These are phyloP conservation scores for Lepidocolaptes lacrymiger DNA, from an alignment of 2,797 vertebrate species.

Conservation along the genomic window DNA sequence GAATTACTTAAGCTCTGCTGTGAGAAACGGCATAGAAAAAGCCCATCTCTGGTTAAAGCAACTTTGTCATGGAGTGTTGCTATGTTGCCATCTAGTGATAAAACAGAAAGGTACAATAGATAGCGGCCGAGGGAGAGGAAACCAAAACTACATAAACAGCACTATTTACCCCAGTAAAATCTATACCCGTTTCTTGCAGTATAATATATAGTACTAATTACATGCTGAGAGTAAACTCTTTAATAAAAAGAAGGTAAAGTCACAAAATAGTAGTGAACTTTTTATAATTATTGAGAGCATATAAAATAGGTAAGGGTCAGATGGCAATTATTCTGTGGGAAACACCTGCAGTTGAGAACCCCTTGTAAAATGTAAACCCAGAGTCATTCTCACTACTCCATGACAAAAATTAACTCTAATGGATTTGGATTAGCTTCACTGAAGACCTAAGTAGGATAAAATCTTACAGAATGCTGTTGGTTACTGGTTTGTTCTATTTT, in stretches of 20 bases:
- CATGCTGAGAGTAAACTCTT: not conserved
- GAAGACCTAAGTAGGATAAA: not conserved
- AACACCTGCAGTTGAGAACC: not conserved
- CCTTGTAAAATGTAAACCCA: not conserved
- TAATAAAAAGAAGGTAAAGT: not conserved
- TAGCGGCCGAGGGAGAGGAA: not conserved
- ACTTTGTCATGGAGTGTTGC: not conserved
- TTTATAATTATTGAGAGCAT: not conserved
- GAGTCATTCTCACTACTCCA: not conserved
- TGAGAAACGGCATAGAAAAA: not conserved
- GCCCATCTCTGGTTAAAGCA: not conserved
- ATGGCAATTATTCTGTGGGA: not conserved
- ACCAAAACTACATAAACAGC: not conserved
- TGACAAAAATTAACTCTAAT: not conserved
- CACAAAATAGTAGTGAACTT: not conserved
- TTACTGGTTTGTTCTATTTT: not conserved
- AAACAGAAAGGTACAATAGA: not conserved
- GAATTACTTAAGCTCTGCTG: not conserved
- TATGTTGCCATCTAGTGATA: constrained; percentile 63
- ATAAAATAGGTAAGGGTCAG: not conserved
- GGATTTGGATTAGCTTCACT: not conserved
- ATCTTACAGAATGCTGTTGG: not conserved
- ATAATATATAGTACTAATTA: not conserved
- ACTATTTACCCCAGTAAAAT: not conserved
- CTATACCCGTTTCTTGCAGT: not conserved